Conservation (phyloP, 1,140 invertebrate genomes). For the Macrobrachium rosenbergii region DNA sequence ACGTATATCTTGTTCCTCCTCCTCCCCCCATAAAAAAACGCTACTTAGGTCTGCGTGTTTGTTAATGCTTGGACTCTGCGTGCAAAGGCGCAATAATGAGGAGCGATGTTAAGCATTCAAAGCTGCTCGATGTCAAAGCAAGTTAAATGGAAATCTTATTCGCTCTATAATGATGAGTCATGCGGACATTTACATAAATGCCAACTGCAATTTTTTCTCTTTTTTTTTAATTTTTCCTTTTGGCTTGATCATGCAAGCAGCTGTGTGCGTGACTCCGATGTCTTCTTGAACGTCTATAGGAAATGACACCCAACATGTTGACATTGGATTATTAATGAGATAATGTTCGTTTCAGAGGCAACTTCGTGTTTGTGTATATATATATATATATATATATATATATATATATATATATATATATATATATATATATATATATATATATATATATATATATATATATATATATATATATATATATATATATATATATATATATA, state of each 20-base stretch:
- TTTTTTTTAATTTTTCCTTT: neutral
- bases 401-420: constrained; percentile 24
- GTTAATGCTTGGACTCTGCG: too few relatives aligned
- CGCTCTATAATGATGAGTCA: too few relatives aligned
- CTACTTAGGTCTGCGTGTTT: too few relatives aligned
- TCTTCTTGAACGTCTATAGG: too few relatives aligned
- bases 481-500: constrained; percentile 24
- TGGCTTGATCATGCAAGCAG: neutral
- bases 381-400: constrained; percentile 34
- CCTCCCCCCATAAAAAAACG: too few relatives aligned
- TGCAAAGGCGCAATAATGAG: too few relatives aligned
- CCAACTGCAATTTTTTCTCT: neutral
- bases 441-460: constrained; percentile 12
- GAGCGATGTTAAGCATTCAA: too few relatives aligned
- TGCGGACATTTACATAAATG: neutral
- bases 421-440: neutral
- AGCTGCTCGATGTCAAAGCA: too few relatives aligned
- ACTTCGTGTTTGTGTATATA: neutral
- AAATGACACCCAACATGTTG: too few relatives aligned
- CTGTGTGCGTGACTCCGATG: neutral
- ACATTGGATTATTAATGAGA: too few relatives aligned
- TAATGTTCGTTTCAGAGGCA: neutral
- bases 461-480: constrained; percentile 34
- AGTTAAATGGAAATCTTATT: too few relatives aligned
- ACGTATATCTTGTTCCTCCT: too few relatives aligned